Base-by-base conservation (phyloP, 2,797 vertebrate species). In the Chrosomus eos region DNA sequence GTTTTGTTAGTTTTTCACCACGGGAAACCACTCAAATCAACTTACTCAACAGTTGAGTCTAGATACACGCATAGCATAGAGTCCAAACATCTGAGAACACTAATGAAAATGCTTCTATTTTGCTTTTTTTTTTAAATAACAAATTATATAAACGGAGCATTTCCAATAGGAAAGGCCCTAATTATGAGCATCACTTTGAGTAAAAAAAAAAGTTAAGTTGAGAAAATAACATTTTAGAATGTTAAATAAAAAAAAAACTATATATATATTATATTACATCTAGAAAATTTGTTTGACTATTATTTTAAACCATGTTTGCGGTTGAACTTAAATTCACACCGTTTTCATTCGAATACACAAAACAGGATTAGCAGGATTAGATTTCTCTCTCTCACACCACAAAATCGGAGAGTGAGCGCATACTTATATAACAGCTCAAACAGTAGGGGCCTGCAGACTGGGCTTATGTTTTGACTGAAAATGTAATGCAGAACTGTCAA, bases 241-340 rank as follows among this genome's bases (percentile, higher is more conserved):
- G 13, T 45, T 8, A 72, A 33, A 33, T 33, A 33, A 33, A 1
- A 31, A 33, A 72, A 18, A 16, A 43, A 21, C 9, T n/a, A n/a
- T n/a, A n/a, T n/a, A 3, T 60, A 13, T 11, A 60, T 26, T 45
- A 14, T 14, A 45, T 11, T 45, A 5, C 14, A 48, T 16, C 13
- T 48, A 48, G 45, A 16, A 48, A 1, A 13, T 26, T n/a, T 13
- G 3, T 55, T 58, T 19, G 33, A n/a, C 38, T 16, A 8, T 48
- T 14, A 68, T 40, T 68, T 40, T 68, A 28, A 64, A 73, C 10
- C 26, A 28, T 68, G n/a, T 51, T 83, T 83, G 38, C 5, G 8
- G 19, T 58, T 84, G 70, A 62, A 75, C 79, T 81, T 55, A 23
- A 51, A 7, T 80, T 85, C 45, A 80, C 68, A n/a, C 84, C 78